Evolutionary conservation across 2,797 vertebrate species (phyloP).

Genomic region (Alca torda): DNA sequence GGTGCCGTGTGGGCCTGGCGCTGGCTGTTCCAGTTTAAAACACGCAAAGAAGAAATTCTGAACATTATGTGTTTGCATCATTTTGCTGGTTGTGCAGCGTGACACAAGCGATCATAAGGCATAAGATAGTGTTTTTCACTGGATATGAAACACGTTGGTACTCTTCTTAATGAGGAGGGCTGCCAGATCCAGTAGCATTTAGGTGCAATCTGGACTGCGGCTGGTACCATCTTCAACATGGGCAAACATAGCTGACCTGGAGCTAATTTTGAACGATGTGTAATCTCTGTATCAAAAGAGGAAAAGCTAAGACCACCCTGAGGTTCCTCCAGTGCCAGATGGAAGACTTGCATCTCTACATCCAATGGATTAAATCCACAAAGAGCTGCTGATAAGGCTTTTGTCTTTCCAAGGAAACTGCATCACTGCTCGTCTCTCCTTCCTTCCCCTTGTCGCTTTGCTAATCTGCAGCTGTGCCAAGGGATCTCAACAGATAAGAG

Average conservation of each 20-base stretch:
- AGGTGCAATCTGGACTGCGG: not conserved
- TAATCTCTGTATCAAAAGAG: not conserved
- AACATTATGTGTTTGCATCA: not conserved
- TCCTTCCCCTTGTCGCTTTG: not conserved
- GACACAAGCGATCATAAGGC: not conserved
- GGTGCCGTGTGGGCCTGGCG: not conserved
- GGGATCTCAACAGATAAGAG: not conserved
- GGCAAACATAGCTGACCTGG: not conserved
- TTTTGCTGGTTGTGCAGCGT: not conserved
- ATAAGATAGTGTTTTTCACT: not conserved
- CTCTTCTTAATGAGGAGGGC: not conserved
- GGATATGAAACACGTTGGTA: not conserved
- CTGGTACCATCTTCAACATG: not conserved
- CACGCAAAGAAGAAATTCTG: not conserved
- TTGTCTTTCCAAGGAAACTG: not conserved
- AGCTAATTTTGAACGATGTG: not conserved
- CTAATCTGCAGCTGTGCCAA: not conserved
- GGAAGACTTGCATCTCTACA: not conserved
- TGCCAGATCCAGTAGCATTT: not conserved
- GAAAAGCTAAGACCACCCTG: not conserved
- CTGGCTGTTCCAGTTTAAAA: not conserved
- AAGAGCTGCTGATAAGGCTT: not conserved
- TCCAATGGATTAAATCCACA: not conserved
- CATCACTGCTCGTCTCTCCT: not conserved
- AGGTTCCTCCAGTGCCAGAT: not conserved